Percentiles rank a stretch among this genome's conserved stretches.
These are phyloP conservation scores for Carollia perspicillata DNA, from an alignment of 2,113 vertebrate genomes.

Conservation along the genomic window DNA sequence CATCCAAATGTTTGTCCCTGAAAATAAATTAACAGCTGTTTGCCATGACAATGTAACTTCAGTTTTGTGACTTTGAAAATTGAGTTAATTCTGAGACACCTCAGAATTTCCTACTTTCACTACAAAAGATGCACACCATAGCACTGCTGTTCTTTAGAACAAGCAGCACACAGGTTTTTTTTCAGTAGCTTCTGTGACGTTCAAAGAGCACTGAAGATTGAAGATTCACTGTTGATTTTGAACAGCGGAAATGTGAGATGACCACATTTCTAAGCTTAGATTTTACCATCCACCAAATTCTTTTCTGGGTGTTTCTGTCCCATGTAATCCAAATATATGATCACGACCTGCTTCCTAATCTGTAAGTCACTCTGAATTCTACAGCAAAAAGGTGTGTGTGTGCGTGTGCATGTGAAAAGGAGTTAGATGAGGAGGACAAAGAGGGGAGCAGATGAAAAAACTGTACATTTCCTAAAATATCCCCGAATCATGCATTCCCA, in stretches of 20 bases:
- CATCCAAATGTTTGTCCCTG: not conserved
- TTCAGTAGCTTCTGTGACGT: not conserved
- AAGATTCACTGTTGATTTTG: slow-evolving; percentile 29
- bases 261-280: slow-evolving; percentile 14
- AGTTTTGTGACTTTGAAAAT: slow-evolving; percentile 39
- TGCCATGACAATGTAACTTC: not conserved
- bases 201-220: slow-evolving; percentile 1
- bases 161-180: not conserved
- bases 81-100: slow-evolving; percentile 33
- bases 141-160: not conserved
- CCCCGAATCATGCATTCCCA: not conserved
- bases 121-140: not conserved
- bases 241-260: not conserved
- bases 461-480: not conserved
- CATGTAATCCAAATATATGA: not conserved
- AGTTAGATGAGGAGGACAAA: not conserved
- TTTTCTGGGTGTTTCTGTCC: not conserved
- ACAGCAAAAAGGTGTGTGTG: not conserved
- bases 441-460: not conserved
- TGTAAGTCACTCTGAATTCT: slow-evolving; percentile 39
- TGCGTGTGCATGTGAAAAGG: not conserved
- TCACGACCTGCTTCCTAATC: not conserved
- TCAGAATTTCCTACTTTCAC: slow-evolving; percentile 10
- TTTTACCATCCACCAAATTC: not conserved
- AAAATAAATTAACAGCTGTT: slow-evolving; percentile 3